Base-by-base conservation (phyloP, 1,140 invertebrate species). In the Dendrolimus kikuchii region DNA sequence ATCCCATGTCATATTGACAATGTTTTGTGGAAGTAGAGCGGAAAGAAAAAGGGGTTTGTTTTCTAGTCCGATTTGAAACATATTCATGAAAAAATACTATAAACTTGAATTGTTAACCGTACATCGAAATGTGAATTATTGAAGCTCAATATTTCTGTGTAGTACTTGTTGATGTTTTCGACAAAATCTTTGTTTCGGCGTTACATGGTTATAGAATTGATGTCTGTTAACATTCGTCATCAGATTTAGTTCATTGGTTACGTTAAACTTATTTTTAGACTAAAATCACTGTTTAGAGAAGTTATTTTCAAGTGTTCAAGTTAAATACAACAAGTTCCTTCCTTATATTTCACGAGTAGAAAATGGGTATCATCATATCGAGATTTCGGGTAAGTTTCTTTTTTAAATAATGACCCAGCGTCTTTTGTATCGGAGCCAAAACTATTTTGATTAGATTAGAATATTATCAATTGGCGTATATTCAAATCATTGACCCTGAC, bases 301-400 rank as follows among this genome's bases (percentile, higher is more conserved):
- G 38, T 46, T 38, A 37, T 46, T 23, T 23, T 23, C 23, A 23
- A 23, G 23, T 23, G 23, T 23, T 23, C 23, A 23, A 23, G 23
- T 23, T 23, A 23, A n/a, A 23, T 23, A 23, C 23, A 23, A 23
- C 23, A 23, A 23, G 23, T 23, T 23, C 23, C 23, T 23, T 23
- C 23, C 23, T 23, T 23, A 23, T 23, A 23, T 23, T 46, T 36
- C 23, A 46, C 36, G 23, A 23, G 23, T 23, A 23, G 7, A 46
- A 46, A 46, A 46, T 46, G 46, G 46, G 46, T 38, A 23, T 46
- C 23, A 23, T 46, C 8, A 46, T 46, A 46, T 46, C 46, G 46
- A 46, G 46, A 46, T 46, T 46, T 46, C 46, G 46, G 46, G 46
- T 46, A 46, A 46, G 46, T 46, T 7, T n/a, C 36, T 45, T 45